Conservation (phyloP, 2,797 vertebrate genomes). For the Nyctalus aviator region DNA sequence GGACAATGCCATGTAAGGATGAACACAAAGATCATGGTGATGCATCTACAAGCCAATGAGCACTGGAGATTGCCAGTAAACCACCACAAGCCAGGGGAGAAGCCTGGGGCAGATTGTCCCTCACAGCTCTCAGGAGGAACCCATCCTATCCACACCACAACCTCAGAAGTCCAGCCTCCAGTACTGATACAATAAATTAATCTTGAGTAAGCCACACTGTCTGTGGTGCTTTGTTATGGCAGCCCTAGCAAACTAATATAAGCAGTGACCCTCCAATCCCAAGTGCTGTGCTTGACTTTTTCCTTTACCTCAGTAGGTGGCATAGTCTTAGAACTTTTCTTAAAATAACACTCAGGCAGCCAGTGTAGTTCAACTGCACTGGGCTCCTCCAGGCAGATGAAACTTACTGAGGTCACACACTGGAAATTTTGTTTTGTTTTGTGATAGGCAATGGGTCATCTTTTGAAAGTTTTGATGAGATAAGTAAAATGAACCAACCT, state of each 20-base stretch:
- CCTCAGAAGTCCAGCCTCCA: neutral
- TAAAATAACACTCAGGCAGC: neutral
- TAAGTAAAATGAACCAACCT: neutral
- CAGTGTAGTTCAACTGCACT: too few species aligned
- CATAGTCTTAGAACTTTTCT: neutral
- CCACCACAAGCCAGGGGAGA: neutral
- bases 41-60: neutral
- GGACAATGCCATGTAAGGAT: neutral
- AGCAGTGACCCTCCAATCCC: neutral
- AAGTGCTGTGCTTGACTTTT: accelerated
- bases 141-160: accelerated
- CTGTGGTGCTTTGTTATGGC: too few species aligned
- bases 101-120: neutral
- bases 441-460: neutral
- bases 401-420: neutral
- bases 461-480: neutral
- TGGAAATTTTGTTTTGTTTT: neutral
- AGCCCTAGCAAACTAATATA: neutral
- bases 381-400: neutral
- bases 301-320: neutral
- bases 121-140: neutral
- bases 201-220: neutral
- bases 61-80: neutral
- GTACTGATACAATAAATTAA: neutral
- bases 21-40: neutral